These are phyloP conservation scores for Palaemon carinicauda DNA, from an alignment of 1,140 invertebrate genomes.

Conservation along the genomic window DNA sequence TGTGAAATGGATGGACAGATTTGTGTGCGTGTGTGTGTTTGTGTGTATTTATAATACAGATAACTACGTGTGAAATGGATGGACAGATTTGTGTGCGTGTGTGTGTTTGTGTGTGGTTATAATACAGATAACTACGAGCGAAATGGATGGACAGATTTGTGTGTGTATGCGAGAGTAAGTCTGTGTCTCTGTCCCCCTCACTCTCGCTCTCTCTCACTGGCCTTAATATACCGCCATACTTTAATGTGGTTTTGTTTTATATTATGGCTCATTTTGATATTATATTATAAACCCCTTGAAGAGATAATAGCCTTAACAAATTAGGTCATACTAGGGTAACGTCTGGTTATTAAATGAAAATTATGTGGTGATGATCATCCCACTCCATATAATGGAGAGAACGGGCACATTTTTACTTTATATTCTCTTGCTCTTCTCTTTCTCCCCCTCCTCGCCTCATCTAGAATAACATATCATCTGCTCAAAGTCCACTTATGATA, in stretches of 20 bases:
- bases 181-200: neutral
- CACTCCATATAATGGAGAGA: neutral
- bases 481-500: conserved; percentile 57
- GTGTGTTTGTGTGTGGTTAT: too few relatives aligned
- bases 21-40: too few relatives aligned
- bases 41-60: too few relatives aligned
- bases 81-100: too few relatives aligned
- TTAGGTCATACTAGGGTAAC: conserved; percentile 13
- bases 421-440: neutral
- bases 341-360: neutral
- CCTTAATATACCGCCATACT: neutral
- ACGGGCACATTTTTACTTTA: neutral
- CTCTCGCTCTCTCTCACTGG: neutral
- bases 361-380: neutral
- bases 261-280: conserved; percentile 18
- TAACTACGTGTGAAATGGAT: too few relatives aligned
- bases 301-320: conserved; percentile 30
- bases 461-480: conserved; percentile 59
- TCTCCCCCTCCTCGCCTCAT: conserved; percentile 24
- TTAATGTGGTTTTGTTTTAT: neutral
- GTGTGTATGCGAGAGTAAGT: too few relatives aligned
- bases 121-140: too few relatives aligned
- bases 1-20: too few relatives aligned
- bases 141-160: too few relatives aligned
- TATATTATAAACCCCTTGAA: conserved; percentile 1